These are phyloP conservation scores for Polyommatus iphigenia DNA, from an alignment of 2,888 invertebrate genomes.

Conservation along the genomic window DNA sequence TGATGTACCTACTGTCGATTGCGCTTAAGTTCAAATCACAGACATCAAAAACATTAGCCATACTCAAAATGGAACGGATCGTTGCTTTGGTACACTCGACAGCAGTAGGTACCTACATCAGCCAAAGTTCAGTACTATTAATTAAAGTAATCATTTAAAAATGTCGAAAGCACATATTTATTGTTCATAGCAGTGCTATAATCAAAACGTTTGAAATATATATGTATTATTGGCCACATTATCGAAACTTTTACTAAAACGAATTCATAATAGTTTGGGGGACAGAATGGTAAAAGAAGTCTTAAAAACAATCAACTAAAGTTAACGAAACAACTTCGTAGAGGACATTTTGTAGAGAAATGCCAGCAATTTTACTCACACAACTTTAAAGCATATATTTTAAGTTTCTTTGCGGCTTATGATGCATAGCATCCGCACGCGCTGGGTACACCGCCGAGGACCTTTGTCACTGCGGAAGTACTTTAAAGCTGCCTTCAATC, in stretches of 20 bases:
- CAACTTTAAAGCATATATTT: background rate
- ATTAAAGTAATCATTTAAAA: too few species aligned
- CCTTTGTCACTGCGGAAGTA: slow-evolving; percentile 13
- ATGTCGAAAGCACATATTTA: too few species aligned
- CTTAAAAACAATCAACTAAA: background rate
- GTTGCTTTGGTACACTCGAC: too few species aligned
- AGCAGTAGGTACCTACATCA: too few species aligned
- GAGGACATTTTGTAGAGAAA: background rate
- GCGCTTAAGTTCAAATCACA: background rate
- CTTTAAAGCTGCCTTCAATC: slow-evolving; percentile 18
- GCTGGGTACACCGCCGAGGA: background rate
- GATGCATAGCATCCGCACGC: slow-evolving; percentile 17
- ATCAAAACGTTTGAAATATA: too few species aligned
- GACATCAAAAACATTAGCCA: background rate
- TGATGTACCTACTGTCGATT: background rate
- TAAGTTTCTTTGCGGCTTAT: slow-evolving; percentile 17
- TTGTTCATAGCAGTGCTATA: too few species aligned
- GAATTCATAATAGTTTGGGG: too few species aligned
- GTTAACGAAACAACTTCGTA: background rate
- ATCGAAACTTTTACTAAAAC: too few species aligned
- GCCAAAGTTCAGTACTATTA: too few species aligned
- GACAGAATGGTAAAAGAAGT: background rate
- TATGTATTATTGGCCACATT: too few species aligned
- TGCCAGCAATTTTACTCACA: background rate
- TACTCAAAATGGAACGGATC: background rate